A percentile compares a stretch with the other conserved stretches of the same genome.
Evolutionary conservation across 2,113 vertebrate genomes (phyloP).

Genomic region (Prietella phreatophila): DNA sequence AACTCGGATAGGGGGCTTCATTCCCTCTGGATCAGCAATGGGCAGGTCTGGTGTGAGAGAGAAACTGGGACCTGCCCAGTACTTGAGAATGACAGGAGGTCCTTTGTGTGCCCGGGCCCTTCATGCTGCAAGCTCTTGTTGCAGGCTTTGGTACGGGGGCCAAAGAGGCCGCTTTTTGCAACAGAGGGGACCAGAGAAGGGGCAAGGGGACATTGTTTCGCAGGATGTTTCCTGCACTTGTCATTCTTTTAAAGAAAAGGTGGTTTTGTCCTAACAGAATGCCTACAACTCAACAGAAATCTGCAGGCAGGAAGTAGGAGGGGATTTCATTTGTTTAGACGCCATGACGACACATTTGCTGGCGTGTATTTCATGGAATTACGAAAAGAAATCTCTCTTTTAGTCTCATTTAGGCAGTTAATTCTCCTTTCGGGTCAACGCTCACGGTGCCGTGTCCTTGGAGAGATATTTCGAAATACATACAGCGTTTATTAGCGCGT

Average conservation of each 20-base stretch:
- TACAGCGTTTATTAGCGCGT: not conserved
- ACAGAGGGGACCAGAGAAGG: conserved; percentile 51
- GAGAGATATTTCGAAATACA: not conserved
- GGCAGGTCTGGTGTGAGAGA: conserved; percentile 46
- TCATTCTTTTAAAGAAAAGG: conserved; percentile 50
- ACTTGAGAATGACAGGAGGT: conserved; percentile 53
- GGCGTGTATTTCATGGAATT: not conserved
- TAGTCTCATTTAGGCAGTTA: not conserved
- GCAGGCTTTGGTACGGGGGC: conserved; percentile 55
- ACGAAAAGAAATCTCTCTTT: not conserved
- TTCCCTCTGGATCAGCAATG: conserved; percentile 32
- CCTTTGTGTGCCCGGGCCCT: conserved; percentile 52
- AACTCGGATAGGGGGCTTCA: conserved; percentile 22
- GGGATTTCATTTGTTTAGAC: not conserved
- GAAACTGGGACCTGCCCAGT: conserved; percentile 25
- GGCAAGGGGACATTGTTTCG: conserved; percentile 45
- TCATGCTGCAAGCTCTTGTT: conserved; percentile 51
- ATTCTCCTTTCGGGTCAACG: not conserved
- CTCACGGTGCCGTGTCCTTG: not conserved
- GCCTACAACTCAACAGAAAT: not conserved
- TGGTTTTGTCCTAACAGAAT: conserved; percentile 28
- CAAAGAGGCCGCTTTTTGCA: conserved; percentile 59
- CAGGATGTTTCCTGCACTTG: conserved; percentile 62
- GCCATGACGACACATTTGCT: not conserved
- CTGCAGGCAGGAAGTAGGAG: conserved; percentile 19